phyloP scores from a whole-genome alignment of 1,140 invertebrate genomes.

The Antheraea mylitta region DNA sequence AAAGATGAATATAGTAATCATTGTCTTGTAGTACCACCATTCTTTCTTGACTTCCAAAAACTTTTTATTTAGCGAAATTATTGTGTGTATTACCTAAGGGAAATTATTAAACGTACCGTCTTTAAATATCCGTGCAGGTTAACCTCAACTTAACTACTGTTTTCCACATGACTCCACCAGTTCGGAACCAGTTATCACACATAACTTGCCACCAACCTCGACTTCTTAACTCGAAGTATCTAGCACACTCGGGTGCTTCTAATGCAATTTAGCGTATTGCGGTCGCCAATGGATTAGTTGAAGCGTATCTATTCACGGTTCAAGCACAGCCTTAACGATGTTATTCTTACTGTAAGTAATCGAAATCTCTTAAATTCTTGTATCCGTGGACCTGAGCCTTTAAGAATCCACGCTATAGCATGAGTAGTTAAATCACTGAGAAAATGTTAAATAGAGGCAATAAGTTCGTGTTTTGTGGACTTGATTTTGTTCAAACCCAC shows the following conservation, averaged over 20 bases:
- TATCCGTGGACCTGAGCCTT: not conserved
- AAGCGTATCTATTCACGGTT: not conserved
- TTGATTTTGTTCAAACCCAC: too few relatives aligned
- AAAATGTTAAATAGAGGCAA: too few relatives aligned
- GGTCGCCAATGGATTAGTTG: conserved; percentile 22
- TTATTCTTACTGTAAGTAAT: not conserved
- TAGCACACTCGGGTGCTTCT: conserved; percentile 19
- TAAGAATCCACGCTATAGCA: too few relatives aligned
- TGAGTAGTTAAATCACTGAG: too few relatives aligned
- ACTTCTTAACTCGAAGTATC: not conserved
- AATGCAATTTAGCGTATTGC: conserved; percentile 40
- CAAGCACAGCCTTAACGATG: conserved; percentile 1
- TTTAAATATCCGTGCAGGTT: not conserved
- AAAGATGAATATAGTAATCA: too few relatives aligned
- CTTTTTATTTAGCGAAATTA: not conserved
- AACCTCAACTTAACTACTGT: conserved; percentile 6
- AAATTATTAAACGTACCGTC: not conserved
- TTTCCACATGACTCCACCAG: conserved; percentile 9
- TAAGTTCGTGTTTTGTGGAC: too few relatives aligned
- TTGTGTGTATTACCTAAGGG: not conserved
- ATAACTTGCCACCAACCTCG: conserved; percentile 10
- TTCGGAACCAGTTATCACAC: conserved; percentile 1
- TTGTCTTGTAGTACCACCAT: not conserved
- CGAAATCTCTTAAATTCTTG: not conserved
- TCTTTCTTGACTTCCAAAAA: not conserved